A percentile compares a stretch with the other conserved stretches of the same genome.
Evolutionary conservation across 2,888 invertebrate species (phyloP).

Genomic region (Lepidochitona cinerea): DNA sequence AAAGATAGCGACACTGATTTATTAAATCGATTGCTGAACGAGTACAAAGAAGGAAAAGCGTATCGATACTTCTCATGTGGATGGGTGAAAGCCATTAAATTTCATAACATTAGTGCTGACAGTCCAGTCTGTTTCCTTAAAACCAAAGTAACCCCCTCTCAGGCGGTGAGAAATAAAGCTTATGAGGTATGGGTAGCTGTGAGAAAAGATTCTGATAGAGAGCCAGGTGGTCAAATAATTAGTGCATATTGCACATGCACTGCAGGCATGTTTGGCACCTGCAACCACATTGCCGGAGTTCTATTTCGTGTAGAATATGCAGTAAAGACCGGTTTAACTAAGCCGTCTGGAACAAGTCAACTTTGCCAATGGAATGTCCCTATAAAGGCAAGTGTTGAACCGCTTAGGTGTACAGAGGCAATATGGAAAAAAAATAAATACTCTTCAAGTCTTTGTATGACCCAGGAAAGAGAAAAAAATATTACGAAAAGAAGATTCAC

Average conservation of each 20-base stretch:
- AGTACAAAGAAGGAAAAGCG: slow-evolving; percentile 32
- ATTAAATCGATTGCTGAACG: slow-evolving; percentile 22
- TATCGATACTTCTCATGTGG: slow-evolving; percentile 26
- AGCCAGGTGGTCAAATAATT: slow-evolving; percentile 1
- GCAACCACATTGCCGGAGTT: neutral
- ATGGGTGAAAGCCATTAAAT: slow-evolving; percentile 31
- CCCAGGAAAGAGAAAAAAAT: too few species aligned
- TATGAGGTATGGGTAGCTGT: slow-evolving; percentile 30
- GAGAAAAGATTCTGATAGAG: slow-evolving; percentile 8
- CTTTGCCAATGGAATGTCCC: neutral
- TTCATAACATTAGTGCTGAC: slow-evolving; percentile 12
- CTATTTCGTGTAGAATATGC: neutral
- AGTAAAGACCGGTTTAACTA: neutral
- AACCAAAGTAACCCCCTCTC: slow-evolving; percentile 28
- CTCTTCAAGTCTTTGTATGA: too few species aligned
- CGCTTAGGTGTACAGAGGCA: too few species aligned
- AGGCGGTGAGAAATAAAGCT: slow-evolving; percentile 21
- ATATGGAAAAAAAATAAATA: too few species aligned
- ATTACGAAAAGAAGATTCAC: too few species aligned
- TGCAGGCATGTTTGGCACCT: slow-evolving; percentile 13
- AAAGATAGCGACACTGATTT: slow-evolving; percentile 12
- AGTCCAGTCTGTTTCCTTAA: slow-evolving; percentile 25
- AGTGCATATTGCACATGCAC: slow-evolving; percentile 27
- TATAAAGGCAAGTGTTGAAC: neutral
- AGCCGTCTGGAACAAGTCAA: neutral